Percentiles rank a stretch among this genome's conserved stretches.
phyloP scores from a whole-genome alignment of 2,797 vertebrate species.

The Acestrorhynchus altus region DNA sequence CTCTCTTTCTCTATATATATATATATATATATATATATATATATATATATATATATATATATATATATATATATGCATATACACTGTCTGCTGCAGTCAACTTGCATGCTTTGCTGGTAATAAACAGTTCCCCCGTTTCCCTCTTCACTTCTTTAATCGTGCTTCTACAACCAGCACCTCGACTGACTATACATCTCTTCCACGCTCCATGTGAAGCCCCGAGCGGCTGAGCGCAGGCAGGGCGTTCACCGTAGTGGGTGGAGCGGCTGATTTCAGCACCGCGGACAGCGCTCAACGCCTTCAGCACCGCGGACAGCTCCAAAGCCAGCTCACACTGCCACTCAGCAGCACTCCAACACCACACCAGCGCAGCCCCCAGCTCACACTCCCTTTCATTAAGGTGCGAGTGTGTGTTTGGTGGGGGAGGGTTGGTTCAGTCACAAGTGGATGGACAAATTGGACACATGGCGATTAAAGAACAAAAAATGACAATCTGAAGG shows the following conservation, averaged over 20 bases:
- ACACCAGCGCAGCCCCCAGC: background rate
- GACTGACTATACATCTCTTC: slow-evolving; percentile 31
- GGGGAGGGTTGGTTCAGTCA: background rate
- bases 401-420: background rate
- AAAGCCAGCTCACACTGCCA: slow-evolving; percentile 61
- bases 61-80: too few relatives aligned
- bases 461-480: background rate
- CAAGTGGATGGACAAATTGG: background rate
- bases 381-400: background rate
- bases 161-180: slow-evolving; percentile 12
- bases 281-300: slow-evolving; percentile 56
- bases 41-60: too few relatives aligned
- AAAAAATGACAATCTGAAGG: background rate
- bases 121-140: background rate
- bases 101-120: slow-evolving; percentile 1
- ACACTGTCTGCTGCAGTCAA: background rate
- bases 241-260: slow-evolving; percentile 71
- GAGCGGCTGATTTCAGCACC: slow-evolving; percentile 65
- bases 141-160: background rate
- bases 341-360: background rate
- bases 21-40: background rate
- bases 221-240: slow-evolving; percentile 39
- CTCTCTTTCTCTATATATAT: too few relatives aligned
- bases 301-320: slow-evolving; percentile 71
- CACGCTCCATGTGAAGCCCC: slow-evolving; percentile 47